Evolutionary conservation across 2,113 vertebrate species (phyloP).

Genomic region (Poeciliopsis prolifica): DNA sequence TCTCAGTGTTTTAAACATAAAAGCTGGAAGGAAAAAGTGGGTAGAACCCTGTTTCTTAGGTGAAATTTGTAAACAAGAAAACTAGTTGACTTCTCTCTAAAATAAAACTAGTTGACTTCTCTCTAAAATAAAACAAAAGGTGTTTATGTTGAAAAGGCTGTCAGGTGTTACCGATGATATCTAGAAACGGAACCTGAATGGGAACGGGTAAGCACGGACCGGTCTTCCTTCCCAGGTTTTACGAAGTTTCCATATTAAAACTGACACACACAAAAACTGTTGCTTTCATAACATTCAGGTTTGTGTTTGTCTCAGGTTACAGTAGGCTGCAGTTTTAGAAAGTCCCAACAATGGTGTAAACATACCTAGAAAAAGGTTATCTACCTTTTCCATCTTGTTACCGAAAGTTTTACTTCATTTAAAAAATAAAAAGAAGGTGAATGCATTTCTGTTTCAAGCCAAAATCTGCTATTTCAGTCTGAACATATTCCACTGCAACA

Average conservation of each 20-base stretch:
- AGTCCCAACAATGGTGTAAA: too few relatives aligned
- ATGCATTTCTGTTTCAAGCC: too few relatives aligned
- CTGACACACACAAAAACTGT: not conserved
- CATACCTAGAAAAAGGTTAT: too few relatives aligned
- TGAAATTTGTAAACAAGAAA: not conserved
- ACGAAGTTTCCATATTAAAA: too few relatives aligned
- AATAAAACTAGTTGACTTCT: not conserved
- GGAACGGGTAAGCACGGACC: too few relatives aligned
- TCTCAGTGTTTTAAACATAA: conserved; percentile 18
- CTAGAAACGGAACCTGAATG: not conserved
- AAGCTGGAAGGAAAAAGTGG: conserved; percentile 21
- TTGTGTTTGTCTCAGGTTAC: not conserved
- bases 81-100: not conserved
- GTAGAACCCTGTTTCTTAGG: not conserved
- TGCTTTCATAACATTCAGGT: not conserved
- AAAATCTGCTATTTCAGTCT: too few relatives aligned
- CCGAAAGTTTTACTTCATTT: too few relatives aligned
- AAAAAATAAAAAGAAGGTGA: too few relatives aligned
- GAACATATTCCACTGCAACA: too few relatives aligned
- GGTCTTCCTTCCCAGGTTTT: too few relatives aligned
- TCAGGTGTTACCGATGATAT: not conserved
- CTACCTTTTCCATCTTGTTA: too few relatives aligned
- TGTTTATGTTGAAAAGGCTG: not conserved
- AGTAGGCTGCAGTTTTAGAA: not conserved
- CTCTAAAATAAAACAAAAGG: not conserved